A percentile compares a stretch with the other conserved stretches of the same genome.
Conservation (phyloP, 1,140 invertebrate species). For the Penaeus indicus region DNA sequence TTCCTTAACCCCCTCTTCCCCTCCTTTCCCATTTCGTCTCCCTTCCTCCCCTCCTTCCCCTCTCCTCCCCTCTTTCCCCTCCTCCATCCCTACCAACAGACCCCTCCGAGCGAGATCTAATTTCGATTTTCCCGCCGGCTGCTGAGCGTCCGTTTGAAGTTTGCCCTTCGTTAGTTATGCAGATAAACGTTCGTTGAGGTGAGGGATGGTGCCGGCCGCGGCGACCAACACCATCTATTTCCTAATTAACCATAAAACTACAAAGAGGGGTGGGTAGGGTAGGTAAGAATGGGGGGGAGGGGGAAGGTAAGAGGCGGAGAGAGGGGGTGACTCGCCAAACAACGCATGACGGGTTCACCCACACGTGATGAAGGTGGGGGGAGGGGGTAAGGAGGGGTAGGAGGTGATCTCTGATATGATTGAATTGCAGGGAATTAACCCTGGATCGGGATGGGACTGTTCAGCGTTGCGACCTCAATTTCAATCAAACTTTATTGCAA, state of each 20-base stretch:
- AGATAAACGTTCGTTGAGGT: constrained; percentile 24
- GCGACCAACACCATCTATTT: constrained; percentile 12
- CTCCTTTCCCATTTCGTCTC: not conserved
- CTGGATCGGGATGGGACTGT: not conserved
- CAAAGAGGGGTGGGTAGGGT: not conserved
- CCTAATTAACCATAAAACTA: constrained; percentile 46
- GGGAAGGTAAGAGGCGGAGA: not conserved
- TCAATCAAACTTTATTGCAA: constrained; percentile 15
- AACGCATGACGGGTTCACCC: too few relatives aligned
- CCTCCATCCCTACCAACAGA: too few relatives aligned
- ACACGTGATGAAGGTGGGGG: too few relatives aligned
- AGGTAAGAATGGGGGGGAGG: not conserved
- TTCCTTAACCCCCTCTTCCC: not conserved
- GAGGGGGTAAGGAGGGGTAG: not conserved
- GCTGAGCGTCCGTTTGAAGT: too few relatives aligned
- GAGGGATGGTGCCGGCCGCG: not conserved
- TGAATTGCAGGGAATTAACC: constrained; percentile 19
- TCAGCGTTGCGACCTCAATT: not conserved
- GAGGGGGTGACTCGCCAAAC: not conserved
- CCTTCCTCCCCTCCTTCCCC: not conserved
- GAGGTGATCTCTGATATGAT: not conserved
- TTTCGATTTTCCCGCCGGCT: too few relatives aligned
- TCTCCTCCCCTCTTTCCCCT: not conserved
- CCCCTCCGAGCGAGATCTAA: too few relatives aligned
- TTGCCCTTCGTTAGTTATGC: constrained; percentile 32